Percentiles rank a stretch among this genome's conserved stretches.
Evolutionary conservation across 2,888 invertebrate genomes (phyloP).

Genomic region (Lasioglossum pauxillum): DNA sequence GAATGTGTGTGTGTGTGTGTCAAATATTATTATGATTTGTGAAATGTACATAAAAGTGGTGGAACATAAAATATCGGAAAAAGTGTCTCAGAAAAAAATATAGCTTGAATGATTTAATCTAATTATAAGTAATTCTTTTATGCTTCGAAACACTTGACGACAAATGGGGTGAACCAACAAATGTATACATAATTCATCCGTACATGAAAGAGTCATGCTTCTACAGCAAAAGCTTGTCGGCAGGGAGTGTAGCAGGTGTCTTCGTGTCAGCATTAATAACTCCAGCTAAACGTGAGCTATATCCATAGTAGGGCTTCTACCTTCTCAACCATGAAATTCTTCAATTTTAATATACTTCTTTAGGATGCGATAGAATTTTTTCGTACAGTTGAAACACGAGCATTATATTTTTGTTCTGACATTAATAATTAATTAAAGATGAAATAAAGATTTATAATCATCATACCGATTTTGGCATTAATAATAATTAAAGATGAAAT

Average conservation of each 20-base stretch:
- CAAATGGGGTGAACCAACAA: background rate
- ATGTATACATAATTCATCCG: background rate
- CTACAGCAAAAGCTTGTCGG: background rate
- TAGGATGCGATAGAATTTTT: background rate
- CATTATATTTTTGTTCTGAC: background rate
- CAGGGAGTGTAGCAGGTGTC: slow-evolving; percentile 3
- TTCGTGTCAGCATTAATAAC: background rate
- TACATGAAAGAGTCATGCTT: background rate
- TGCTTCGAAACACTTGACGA: background rate
- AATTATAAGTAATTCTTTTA: background rate
- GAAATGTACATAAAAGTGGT: too few relatives aligned
- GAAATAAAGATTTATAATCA: too few relatives aligned
- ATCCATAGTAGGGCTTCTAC: background rate
- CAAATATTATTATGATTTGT: background rate
- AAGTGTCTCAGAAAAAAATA: background rate
- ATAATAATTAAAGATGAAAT: background rate
- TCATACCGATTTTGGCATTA: too few relatives aligned
- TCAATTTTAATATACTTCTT: background rate
- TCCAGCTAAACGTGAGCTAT: slow-evolving; percentile 3
- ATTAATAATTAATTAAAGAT: background rate
- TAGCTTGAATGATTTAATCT: background rate
- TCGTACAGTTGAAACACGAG: background rate
- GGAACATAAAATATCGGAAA: too few relatives aligned
- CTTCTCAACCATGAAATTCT: background rate
- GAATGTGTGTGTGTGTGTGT: too few relatives aligned